phyloP scores from a whole-genome alignment of 2,888 invertebrate species.

The Heliconius hortense region DNA sequence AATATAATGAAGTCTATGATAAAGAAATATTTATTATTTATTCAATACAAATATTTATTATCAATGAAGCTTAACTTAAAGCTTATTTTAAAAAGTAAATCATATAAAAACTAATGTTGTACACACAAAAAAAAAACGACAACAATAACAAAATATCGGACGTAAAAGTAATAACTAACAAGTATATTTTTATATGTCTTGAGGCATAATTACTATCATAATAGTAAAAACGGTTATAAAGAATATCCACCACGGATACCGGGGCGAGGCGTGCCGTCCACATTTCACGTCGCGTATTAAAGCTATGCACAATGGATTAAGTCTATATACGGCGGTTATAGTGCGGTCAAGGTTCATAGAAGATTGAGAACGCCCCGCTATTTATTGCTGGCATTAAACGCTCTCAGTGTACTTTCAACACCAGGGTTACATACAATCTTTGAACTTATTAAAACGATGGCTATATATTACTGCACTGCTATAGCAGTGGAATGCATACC shows the following conservation, averaged over 20 bases:
- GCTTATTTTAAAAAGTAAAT: not conserved
- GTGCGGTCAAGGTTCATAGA: conserved; percentile 39
- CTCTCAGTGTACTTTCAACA: conserved; percentile 32
- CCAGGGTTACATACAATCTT: conserved; percentile 20
- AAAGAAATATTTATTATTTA: not conserved
- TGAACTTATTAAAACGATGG: conserved; percentile 9
- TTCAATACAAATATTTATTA: not conserved
- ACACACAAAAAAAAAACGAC: not conserved
- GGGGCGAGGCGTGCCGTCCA: conserved; percentile 35
- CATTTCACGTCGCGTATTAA: conserved; percentile 41
- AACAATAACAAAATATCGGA: conserved; percentile 6
- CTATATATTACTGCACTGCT: not conserved
- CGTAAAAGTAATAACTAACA: conserved; percentile 28
- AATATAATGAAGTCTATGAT: not conserved
- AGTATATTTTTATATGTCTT: conserved; percentile 24
- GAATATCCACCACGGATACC: conserved; percentile 38
- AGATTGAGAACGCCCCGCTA: conserved; percentile 36
- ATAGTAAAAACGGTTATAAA: conserved; percentile 40
- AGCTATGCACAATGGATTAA: conserved; percentile 41
- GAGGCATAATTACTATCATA: conserved; percentile 37
- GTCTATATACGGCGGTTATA: conserved; percentile 32
- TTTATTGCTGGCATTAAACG: conserved; percentile 38
- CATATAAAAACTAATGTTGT: not conserved
- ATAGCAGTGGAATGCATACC: not conserved
- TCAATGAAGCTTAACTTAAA: too few species aligned